These are phyloP conservation scores for Caranx melampygus DNA, from an alignment of 2,113 vertebrate species.

Conservation along the genomic window DNA sequence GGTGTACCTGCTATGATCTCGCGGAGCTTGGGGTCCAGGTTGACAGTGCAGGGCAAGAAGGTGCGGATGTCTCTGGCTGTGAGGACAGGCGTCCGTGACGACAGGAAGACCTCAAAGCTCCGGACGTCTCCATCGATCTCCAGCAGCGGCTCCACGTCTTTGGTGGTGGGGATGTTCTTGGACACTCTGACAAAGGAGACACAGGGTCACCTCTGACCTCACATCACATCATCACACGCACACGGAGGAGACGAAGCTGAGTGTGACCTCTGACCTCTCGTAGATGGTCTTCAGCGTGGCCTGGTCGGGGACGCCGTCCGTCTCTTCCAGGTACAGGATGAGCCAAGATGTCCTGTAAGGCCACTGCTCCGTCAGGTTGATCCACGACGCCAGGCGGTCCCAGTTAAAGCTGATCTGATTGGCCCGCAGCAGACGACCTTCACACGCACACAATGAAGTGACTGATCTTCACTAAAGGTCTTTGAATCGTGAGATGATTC, in stretches of 20 bases:
- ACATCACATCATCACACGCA: too few species aligned
- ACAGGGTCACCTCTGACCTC: slow-evolving; percentile 81
- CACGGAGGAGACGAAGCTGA: neutral
- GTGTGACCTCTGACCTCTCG: slow-evolving; percentile 86
- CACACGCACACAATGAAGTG: neutral
- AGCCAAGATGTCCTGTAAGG: slow-evolving; percentile 98
- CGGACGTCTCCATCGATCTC: slow-evolving; percentile 98
- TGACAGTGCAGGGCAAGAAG: slow-evolving; percentile 97
- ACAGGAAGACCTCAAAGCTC: slow-evolving; percentile 96
- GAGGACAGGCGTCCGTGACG: slow-evolving; percentile 95
- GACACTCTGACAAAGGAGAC: slow-evolving; percentile 86
- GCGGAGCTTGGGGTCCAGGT: slow-evolving; percentile 95
- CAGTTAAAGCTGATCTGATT: slow-evolving; percentile 98
- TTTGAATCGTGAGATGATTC: too few species aligned
- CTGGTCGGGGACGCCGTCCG: slow-evolving; percentile 90
- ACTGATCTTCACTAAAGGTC: too few species aligned
- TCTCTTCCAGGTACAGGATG: slow-evolving; percentile 95
- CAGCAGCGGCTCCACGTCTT: slow-evolving; percentile 97
- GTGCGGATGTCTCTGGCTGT: slow-evolving; percentile 92
- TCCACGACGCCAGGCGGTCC: slow-evolving; percentile 98
- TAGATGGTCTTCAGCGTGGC: slow-evolving; percentile 93
- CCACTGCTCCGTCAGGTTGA: slow-evolving; percentile 99
- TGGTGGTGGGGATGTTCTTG: slow-evolving; percentile 96
- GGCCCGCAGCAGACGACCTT: slow-evolving; percentile 93
- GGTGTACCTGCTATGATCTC: slow-evolving; percentile 92